Evolutionary conservation across 2,113 vertebrate species (phyloP).

Genomic region (Haemorhous mexicanus): DNA sequence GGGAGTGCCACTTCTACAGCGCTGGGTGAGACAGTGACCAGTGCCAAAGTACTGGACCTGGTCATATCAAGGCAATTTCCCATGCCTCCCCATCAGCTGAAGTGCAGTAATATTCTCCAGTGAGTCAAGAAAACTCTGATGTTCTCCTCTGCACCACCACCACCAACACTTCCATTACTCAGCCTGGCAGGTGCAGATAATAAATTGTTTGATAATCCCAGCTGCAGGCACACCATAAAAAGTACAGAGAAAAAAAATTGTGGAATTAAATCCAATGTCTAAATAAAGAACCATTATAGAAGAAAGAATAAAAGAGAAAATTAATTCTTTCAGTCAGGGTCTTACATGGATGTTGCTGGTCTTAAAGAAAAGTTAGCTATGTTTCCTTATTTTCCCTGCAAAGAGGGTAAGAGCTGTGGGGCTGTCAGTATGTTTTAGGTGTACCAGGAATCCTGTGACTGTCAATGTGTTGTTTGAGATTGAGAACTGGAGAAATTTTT

Average conservation of each 20-base stretch:
- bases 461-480: not conserved
- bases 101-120: not conserved
- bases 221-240: not conserved
- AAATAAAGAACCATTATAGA: not conserved
- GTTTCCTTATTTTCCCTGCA: not conserved
- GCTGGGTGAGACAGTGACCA: rapidly evolving
- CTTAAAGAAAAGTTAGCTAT: not conserved
- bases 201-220: not conserved
- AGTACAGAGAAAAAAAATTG: not conserved
- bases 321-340: not conserved
- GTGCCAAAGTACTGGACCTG: no score
- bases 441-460: not conserved
- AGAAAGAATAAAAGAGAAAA: not conserved
- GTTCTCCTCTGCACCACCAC: not conserved
- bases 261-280: not conserved
- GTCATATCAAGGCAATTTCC: not conserved
- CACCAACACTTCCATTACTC: not conserved
- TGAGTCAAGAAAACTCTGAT: not conserved
- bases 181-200: not conserved
- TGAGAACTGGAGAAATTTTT: not conserved
- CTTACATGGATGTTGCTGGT: not conserved
- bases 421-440: not conserved
- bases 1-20: not conserved
- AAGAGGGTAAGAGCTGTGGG: not conserved
- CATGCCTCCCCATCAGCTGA: not conserved